phyloP scores from a whole-genome alignment of 2,113 vertebrate species.

The Hiodon alosoides region DNA sequence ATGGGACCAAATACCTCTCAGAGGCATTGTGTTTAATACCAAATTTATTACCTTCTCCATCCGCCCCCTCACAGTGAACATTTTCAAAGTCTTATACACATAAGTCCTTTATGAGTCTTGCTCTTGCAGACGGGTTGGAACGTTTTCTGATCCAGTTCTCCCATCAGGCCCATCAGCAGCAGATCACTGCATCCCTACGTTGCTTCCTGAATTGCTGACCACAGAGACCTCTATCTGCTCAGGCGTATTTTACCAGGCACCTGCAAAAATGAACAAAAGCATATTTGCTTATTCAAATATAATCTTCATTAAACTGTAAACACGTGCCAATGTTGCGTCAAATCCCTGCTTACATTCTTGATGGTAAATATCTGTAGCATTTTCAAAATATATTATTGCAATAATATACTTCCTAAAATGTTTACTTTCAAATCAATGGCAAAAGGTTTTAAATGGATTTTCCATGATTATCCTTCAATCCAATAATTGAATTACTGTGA shows the following conservation, averaged over 20 bases:
- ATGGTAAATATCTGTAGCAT: too few relatives aligned
- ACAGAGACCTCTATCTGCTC: neutral
- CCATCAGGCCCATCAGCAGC: neutral
- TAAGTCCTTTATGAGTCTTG: neutral
- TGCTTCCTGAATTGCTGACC: neutral
- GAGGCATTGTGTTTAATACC: neutral
- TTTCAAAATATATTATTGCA: too few relatives aligned
- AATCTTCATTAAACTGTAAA: neutral
- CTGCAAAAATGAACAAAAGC: constrained; percentile 6
- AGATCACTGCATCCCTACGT: neutral
- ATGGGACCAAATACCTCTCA: neutral
- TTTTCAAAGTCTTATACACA: neutral
- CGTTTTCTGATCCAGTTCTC: neutral
- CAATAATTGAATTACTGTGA: too few relatives aligned
- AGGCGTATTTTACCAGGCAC: constrained; percentile 12
- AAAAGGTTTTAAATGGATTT: too few relatives aligned
- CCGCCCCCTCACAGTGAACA: constrained; percentile 1
- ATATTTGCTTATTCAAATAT: neutral
- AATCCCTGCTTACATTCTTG: too few relatives aligned
- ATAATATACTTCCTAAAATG: too few relatives aligned
- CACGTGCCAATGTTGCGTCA: too few relatives aligned
- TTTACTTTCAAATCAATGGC: too few relatives aligned
- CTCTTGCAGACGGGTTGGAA: neutral
- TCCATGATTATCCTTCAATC: too few relatives aligned
- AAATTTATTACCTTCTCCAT: neutral